Base-by-base conservation (phyloP, 2,113 vertebrate species). In the Ursus arctos region DNA sequence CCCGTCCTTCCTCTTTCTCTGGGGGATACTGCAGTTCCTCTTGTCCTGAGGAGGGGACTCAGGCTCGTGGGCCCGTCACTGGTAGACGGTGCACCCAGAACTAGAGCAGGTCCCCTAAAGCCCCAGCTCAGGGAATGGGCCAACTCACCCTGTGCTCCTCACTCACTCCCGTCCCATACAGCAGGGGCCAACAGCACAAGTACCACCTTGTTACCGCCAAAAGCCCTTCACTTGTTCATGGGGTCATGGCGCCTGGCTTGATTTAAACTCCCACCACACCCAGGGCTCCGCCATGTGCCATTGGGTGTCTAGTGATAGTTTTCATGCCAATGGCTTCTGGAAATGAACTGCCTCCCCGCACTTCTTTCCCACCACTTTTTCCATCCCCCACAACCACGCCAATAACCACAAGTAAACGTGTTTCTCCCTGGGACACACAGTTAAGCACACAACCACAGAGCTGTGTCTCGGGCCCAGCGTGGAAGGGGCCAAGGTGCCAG, bases 391-490 rank as follows among this genome's bases (percentile, higher is more conserved):
- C 71, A 18, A 15, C 79, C 55, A 31, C 89, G 72, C 76, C 93
- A 85, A 26, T 11, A 18, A 91, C 92, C 97, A 33, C 97, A 94
- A 89, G 96, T 84, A 93, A 94, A 90, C 31, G 43, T 95, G 96
- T 90, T 88, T 86, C 89, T 87, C 91, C 82, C 79, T 3, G n/a
- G 96, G 97, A 96, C 61, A 53, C 8, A 0, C 65, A 49, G 53
- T 79, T 72, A 69, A 97, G 65, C 89, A 93, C 71, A 86, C 88
- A 94, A 80, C 96, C 93, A 15, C 94, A 95, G 76, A 96, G 95
- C 22, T 80, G 97, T 18, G 36, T 95, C 96, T 88, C 36, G 40
- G 40, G 95, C 90, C 84, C 96, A 82, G 88, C 93, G 95, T 79
- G 93, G 88, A 96, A 83, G 81, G 22, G 63, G 9, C 55, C 61